These are phyloP conservation scores for Rhogogaster chlorosoma DNA, from an alignment of 2,888 invertebrate species.

Conservation along the genomic window DNA sequence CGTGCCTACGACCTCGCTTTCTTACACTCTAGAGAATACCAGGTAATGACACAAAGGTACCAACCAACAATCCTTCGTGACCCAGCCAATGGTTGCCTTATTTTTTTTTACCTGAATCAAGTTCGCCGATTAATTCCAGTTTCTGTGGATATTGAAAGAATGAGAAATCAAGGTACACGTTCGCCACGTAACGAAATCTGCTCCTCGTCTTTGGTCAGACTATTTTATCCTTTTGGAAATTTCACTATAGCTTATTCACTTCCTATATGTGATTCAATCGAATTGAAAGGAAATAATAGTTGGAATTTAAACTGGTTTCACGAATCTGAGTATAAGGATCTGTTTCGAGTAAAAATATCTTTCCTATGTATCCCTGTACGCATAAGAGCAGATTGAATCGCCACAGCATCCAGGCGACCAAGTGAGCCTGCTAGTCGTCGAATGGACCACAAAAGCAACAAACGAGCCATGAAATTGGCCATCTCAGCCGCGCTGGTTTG, in stretches of 20 bases:
- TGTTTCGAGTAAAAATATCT: not conserved
- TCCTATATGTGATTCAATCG: not conserved
- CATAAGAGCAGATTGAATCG: constrained; percentile 22
- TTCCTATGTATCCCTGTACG: not conserved
- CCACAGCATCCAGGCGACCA: constrained; percentile 1
- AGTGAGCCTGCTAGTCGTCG: constrained; percentile 24
- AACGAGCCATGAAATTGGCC: constrained; percentile 46
- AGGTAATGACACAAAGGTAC: not conserved
- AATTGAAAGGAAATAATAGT: not conserved
- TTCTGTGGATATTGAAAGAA: not conserved
- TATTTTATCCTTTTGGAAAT: not conserved
- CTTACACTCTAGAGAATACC: not conserved
- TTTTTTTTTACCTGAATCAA: not conserved
- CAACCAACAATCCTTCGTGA: not conserved
- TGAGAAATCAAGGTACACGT: not conserved
- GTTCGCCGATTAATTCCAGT: not conserved
- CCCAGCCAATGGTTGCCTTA: not conserved
- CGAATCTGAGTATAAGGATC: not conserved
- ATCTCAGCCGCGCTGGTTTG: constrained; percentile 27
- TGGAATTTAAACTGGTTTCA: not conserved
- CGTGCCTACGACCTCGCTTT: not conserved
- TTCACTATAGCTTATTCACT: not conserved
- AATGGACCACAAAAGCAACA: constrained; percentile 44
- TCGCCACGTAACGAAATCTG: not conserved
- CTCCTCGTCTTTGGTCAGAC: not conserved